Evolutionary conservation across 1,140 invertebrate genomes (phyloP).

Genomic region (Pteromalus puparum): DNA sequence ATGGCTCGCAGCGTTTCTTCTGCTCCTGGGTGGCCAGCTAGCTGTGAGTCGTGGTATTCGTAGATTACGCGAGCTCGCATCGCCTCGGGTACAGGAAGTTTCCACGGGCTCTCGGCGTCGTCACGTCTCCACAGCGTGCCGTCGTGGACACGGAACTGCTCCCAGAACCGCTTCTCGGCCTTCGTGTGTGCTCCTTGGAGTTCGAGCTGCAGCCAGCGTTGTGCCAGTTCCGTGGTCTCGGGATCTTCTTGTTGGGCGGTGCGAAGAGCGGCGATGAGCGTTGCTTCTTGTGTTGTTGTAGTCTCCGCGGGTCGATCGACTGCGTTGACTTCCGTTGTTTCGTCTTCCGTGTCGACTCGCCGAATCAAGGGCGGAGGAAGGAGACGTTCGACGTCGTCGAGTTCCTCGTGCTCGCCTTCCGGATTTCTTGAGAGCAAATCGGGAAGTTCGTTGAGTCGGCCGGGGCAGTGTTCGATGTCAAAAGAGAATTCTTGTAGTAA

Average conservation of each 20-base stretch:
- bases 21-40: slow-evolving; percentile 54
- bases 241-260: slow-evolving; percentile 29
- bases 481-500: slow-evolving; percentile 59
- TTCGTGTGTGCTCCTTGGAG: not conserved
- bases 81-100: slow-evolving; percentile 37
- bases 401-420: not conserved
- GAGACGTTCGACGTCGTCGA: slow-evolving; percentile 2
- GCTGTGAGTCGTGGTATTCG: slow-evolving; percentile 50
- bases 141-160: not conserved
- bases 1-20: slow-evolving; percentile 54
- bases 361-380: not conserved
- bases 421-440: slow-evolving; percentile 50
- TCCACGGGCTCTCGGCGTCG: not conserved
- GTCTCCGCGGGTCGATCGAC: too few relatives aligned
- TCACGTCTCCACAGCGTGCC: not conserved
- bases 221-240: not conserved
- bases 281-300: slow-evolving; percentile 40
- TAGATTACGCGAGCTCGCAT: slow-evolving; percentile 28
- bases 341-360: not conserved
- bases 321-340: too few relatives aligned
- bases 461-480: slow-evolving; percentile 57
- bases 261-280: slow-evolving; percentile 28
- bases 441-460: slow-evolving; percentile 57
- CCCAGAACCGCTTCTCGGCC: slow-evolving; percentile 7
- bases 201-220: not conserved